Evolutionary conservation across 2,113 vertebrate species (phyloP).

Genomic region (Circaetus cinerascens): DNA sequence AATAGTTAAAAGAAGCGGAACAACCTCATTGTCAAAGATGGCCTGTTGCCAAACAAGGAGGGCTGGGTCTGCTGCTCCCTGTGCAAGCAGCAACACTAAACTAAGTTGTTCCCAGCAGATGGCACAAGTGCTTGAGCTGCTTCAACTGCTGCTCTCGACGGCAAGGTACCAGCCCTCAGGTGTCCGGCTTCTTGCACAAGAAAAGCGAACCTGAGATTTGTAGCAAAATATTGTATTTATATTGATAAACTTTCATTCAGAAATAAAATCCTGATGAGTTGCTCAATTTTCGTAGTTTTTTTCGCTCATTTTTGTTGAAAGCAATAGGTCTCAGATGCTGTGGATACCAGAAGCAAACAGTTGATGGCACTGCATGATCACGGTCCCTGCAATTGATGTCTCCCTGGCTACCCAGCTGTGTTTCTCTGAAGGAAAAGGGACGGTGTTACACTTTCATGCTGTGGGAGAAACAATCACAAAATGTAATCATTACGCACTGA

Average conservation of each 20-base stretch:
- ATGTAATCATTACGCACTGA: background rate
- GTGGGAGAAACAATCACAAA: background rate
- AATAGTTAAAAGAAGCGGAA: background rate
- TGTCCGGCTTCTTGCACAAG: background rate
- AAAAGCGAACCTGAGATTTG: background rate
- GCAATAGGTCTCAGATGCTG: background rate
- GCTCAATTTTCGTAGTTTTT: background rate
- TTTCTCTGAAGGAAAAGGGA: background rate
- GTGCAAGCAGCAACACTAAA: background rate
- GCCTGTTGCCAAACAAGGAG: background rate
- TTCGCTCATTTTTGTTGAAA: background rate
- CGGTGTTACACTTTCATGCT: background rate
- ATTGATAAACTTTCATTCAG: background rate
- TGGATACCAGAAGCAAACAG: background rate
- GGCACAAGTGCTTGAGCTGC: background rate
- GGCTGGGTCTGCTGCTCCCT: background rate
- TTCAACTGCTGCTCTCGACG: background rate
- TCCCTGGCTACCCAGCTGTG: background rate
- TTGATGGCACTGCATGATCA: constrained; percentile 35
- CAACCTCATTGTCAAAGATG: background rate
- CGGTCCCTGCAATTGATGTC: background rate
- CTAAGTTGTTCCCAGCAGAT: background rate
- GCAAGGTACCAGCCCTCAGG: background rate
- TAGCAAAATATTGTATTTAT: background rate
- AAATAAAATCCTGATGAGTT: background rate